Percentiles rank a stretch among this genome's conserved stretches.
phyloP scores from a whole-genome alignment of 2,797 vertebrate species.

The Tapirus indicus region DNA sequence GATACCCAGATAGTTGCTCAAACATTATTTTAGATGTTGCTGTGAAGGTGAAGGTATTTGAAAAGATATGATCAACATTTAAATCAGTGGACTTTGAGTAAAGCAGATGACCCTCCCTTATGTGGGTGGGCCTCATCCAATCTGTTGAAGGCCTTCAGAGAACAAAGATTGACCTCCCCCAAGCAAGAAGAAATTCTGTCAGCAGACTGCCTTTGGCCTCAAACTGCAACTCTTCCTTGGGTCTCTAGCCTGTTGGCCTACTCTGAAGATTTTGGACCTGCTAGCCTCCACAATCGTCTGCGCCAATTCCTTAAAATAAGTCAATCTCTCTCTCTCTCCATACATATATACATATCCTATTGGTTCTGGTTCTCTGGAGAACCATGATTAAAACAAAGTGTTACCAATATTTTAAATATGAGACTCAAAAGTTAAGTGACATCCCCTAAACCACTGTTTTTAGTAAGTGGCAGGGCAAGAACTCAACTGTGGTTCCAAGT shows the following conservation, averaged over 20 bases:
- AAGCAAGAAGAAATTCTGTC: neutral
- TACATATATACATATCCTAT: neutral
- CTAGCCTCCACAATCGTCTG: neutral
- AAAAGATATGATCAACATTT: neutral
- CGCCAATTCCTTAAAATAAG: neutral
- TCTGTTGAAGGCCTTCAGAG: neutral
- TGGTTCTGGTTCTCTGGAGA: neutral
- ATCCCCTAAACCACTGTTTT: neutral
- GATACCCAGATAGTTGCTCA: neutral
- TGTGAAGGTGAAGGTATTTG: neutral
- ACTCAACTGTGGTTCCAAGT: neutral
- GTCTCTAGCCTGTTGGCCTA: fast-evolving
- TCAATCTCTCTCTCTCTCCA: neutral
- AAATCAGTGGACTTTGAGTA: neutral
- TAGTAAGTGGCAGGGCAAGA: neutral
- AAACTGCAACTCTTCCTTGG: neutral
- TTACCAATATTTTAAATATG: neutral
- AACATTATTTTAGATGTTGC: neutral
- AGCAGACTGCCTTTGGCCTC: neutral
- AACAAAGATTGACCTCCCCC: neutral
- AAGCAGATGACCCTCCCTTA: neutral
- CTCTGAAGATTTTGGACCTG: neutral
- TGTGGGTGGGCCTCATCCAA: neutral
- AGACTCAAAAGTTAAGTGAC: neutral
- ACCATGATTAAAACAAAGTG: neutral